These are phyloP conservation scores for Acanthaster planci DNA, from an alignment of 35 echinoderm and acorn worm species.

Conservation along the genomic window DNA sequence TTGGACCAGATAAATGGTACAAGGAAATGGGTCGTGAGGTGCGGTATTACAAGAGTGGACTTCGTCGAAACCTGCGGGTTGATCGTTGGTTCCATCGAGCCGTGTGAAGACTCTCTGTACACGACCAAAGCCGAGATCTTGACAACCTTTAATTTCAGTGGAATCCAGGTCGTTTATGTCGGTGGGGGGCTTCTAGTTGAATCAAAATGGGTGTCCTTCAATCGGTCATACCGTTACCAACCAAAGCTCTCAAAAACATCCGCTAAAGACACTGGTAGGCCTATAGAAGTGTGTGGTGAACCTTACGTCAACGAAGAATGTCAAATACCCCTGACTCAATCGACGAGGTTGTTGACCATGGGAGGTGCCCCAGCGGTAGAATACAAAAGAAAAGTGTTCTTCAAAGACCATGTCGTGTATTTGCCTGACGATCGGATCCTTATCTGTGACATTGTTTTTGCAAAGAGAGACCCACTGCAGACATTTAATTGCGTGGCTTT, in stretches of 20 bases:
- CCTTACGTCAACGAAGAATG: background rate
- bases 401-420: background rate
- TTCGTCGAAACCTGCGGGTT: background rate
- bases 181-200: background rate
- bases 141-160: background rate
- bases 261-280: background rate
- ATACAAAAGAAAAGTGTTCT: background rate
- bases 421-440: conserved; percentile 1
- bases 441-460: background rate
- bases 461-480: background rate
- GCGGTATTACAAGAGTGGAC: background rate
- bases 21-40: background rate
- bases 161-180: background rate
- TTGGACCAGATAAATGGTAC: background rate
- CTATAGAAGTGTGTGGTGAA: background rate
- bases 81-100: background rate
- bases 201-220: background rate
- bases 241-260: background rate
- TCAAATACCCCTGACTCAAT: background rate
- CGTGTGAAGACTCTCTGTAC: background rate
- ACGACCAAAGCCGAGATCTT: background rate
- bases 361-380: background rate
- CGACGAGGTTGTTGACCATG: background rate
- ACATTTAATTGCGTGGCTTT: background rate
- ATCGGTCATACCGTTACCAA: background rate